These are phyloP conservation scores for Lates calcarifer DNA, from an alignment of 2,113 vertebrate species.

Conservation along the genomic window DNA sequence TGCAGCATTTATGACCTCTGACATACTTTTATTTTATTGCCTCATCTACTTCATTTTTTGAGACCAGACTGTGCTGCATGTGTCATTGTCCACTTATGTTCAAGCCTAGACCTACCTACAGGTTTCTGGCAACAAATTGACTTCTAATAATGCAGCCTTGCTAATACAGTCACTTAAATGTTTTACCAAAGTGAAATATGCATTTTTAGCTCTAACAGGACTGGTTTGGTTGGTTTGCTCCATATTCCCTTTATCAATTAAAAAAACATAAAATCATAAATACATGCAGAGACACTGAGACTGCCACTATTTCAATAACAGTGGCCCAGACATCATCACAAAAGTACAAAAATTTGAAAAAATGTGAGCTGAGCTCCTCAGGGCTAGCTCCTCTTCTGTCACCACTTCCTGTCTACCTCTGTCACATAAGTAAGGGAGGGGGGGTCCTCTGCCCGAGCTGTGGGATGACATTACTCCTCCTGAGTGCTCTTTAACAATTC, in stretches of 20 bases:
- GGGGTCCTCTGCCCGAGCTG: background rate
- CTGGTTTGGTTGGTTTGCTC: slow-evolving; percentile 63
- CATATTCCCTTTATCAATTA: slow-evolving; percentile 74
- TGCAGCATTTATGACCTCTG: slow-evolving; percentile 9
- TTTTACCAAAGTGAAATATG: slow-evolving; percentile 15
- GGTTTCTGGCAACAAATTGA: background rate
- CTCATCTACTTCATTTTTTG: background rate
- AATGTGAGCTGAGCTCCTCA: slow-evolving; percentile 7
- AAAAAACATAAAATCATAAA: slow-evolving; percentile 61
- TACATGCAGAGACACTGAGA: slow-evolving; percentile 43
- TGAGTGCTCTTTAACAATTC: slow-evolving; percentile 8
- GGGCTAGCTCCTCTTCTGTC: slow-evolving; percentile 21
- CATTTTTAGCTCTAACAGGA: slow-evolving; percentile 1
- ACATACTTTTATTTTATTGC: background rate
- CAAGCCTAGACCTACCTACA: background rate
- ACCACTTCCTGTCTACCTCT: slow-evolving; percentile 33
- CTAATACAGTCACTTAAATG: background rate
- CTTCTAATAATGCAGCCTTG: background rate
- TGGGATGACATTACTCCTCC: slow-evolving; percentile 11
- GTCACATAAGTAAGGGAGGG: slow-evolving; percentile 11
- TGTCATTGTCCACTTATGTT: background rate
- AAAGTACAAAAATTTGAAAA: slow-evolving; percentile 37
- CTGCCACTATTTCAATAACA: slow-evolving; percentile 25
- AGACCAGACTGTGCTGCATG: background rate
- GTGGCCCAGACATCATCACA: slow-evolving; percentile 20